Evolutionary conservation across 2,797 vertebrate genomes (phyloP), one percentile per base, ranked within the genome.

Genomic region (Sphaeramia orbicularis): DNA sequence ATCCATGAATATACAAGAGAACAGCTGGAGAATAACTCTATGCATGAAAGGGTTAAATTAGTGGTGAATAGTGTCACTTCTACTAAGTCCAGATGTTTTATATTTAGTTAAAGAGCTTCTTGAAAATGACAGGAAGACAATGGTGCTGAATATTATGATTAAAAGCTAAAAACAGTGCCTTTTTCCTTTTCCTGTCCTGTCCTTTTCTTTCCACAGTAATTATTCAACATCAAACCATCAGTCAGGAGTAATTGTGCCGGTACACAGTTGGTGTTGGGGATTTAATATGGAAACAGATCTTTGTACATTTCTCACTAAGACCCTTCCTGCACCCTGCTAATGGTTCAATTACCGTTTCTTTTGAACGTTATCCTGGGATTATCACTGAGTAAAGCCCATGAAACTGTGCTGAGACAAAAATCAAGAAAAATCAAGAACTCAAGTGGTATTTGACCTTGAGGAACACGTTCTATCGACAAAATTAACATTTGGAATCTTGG

Each of bases 401-500:
- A 78, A 65, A 41, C 42, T 27, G 9, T 6, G 27, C 14, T 14
- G 15, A 10, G 19, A 72, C 27, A 56, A 37, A 57, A 48, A 14
- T 10, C 10, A 21, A 45, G 5, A 10, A 15, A 45, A 32, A 9
- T 37, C 57, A 45, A 40, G 77, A 24, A 35, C 32, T 68, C 3
- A 8, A 53, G 35, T 32, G 57, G 27, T 21, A 74, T 70, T 55
- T 51, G 44, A 71, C 64, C 59, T 24, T 43, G 14, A 59, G 21
- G 43, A 18, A 58, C 10, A 8, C 0, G 14, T 16, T 72, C 18
- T 1, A 2, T 27, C 49, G 56, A 42, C 24, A 65, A 57, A 60
- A 47, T 8, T 65, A 67, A 41, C 14, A 48, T 61, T 48, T 70
- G 11, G 63, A 65, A 78, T 76, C 32, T 76, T 27, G 19, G 74